phyloP scores from a whole-genome alignment of 2,888 invertebrate species.

The Endomychus coccineus region DNA sequence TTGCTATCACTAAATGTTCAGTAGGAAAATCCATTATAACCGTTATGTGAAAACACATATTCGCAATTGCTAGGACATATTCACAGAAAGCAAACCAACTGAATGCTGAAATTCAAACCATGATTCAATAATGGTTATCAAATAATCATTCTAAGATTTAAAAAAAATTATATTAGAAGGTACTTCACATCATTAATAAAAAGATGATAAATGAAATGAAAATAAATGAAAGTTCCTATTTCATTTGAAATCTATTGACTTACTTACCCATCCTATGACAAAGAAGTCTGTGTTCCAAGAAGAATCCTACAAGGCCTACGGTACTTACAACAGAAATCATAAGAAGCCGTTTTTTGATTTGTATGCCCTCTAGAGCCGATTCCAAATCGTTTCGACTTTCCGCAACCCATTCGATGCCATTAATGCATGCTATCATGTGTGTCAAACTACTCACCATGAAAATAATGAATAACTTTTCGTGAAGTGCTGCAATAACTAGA shows the following conservation, averaged over 20 bases:
- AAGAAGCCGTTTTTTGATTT: constrained; percentile 66
- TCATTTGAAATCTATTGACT: background rate
- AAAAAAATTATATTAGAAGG: background rate
- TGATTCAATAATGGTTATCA: constrained; percentile 3
- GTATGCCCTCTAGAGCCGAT: constrained; percentile 30
- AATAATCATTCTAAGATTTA: constrained; percentile 2
- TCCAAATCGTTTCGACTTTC: constrained; percentile 31
- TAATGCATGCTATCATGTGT: constrained; percentile 73
- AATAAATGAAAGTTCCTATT: background rate
- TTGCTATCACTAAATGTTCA: constrained; percentile 71
- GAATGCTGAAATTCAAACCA: constrained; percentile 69
- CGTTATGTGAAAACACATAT: constrained; percentile 88
- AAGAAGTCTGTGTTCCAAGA: constrained; percentile 78
- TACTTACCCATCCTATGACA: constrained; percentile 83
- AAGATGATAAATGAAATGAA: too few relatives aligned
- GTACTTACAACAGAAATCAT: constrained; percentile 71
- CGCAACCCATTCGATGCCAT: constrained; percentile 43
- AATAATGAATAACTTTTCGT: constrained; percentile 84
- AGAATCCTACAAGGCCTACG: constrained; percentile 77
- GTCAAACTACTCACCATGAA: constrained; percentile 80
- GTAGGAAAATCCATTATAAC: constrained; percentile 81
- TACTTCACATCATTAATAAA: constrained; percentile 1
- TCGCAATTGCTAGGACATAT: constrained; percentile 83
- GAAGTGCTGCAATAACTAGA: constrained; percentile 59
- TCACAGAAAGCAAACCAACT: constrained; percentile 92